Evolutionary conservation across 2,797 vertebrate genomes (phyloP).

Genomic region (Somateria mollissima): DNA sequence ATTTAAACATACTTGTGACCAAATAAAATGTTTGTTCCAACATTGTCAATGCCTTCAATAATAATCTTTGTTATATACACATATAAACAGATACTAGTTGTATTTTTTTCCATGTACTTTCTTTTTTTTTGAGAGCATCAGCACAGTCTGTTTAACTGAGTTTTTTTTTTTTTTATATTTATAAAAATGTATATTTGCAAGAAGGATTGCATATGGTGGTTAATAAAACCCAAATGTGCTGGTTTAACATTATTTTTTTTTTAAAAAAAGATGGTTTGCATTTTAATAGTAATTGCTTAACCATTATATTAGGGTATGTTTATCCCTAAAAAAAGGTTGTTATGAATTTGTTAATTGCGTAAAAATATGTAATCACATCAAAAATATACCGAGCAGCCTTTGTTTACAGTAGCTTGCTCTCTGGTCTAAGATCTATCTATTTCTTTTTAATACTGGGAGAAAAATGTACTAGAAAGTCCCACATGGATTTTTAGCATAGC

Average conservation of each 20-base stretch:
- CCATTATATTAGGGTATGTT: not conserved
- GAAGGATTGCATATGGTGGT: not conserved
- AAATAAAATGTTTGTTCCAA: not conserved
- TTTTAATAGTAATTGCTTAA: not conserved
- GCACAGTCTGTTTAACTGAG: not conserved
- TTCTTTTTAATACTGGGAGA: not conserved
- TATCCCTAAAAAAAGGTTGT: not conserved
- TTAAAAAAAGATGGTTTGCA: not conserved
- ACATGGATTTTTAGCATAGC: not conserved
- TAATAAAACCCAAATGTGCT: not conserved
- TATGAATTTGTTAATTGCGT: not conserved
- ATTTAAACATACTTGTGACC: not conserved
- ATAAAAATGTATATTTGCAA: not conserved
- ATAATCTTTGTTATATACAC: not conserved
- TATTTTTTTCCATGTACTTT: not conserved
- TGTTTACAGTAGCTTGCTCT: not conserved
- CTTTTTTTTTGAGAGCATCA: not conserved
- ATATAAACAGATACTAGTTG: not conserved
- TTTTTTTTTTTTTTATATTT: not conserved
- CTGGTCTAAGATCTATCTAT: not conserved
- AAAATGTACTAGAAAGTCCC: not conserved
- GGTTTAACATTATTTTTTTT: not conserved
- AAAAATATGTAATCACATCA: not conserved
- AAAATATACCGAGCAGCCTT: not conserved
- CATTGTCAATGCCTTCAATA: not conserved